Evolutionary conservation across 2,888 invertebrate genomes (phyloP).

Genomic region (Pasiphila rectangulata): DNA sequence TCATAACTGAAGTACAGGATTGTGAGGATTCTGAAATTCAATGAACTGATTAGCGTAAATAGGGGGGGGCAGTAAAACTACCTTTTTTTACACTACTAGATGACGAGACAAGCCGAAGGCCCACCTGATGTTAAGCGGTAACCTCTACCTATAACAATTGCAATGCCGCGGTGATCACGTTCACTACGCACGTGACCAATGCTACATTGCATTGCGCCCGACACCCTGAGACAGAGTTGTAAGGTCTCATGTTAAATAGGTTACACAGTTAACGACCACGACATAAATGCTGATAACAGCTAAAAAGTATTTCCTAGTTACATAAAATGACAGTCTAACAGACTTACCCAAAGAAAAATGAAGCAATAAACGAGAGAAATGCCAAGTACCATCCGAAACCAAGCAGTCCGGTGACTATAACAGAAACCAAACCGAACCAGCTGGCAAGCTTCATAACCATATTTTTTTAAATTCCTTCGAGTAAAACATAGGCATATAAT

Average conservation of each 20-base stretch:
- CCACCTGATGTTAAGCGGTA: too few relatives aligned
- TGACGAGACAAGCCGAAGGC: too few relatives aligned
- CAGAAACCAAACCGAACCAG: constrained; percentile 68
- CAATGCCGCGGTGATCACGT: too few relatives aligned
- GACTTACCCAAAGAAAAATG: constrained; percentile 71
- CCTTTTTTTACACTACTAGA: too few relatives aligned
- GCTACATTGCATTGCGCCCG: too few relatives aligned
- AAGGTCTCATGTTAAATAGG: too few relatives aligned
- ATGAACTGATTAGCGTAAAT: constrained; percentile 7
- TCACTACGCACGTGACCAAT: too few relatives aligned
- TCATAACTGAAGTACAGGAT: constrained; percentile 68
- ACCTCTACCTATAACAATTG: too few relatives aligned
- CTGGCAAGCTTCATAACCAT: constrained; percentile 57
- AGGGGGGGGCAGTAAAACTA: not conserved
- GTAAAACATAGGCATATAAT: not conserved
- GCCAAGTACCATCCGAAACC: constrained; percentile 67
- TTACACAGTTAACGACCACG: too few relatives aligned
- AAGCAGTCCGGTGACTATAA: constrained; percentile 64
- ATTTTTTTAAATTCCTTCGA: constrained; percentile 12
- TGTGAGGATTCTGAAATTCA: constrained; percentile 56
- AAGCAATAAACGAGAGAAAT: constrained; percentile 59
- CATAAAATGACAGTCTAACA: not conserved
- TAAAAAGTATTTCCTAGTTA: not conserved
- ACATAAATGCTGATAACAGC: too few relatives aligned
- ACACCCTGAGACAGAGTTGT: too few relatives aligned